Conservation (phyloP, 2,888 invertebrate species). For the Sminthurides aquaticus region DNA sequence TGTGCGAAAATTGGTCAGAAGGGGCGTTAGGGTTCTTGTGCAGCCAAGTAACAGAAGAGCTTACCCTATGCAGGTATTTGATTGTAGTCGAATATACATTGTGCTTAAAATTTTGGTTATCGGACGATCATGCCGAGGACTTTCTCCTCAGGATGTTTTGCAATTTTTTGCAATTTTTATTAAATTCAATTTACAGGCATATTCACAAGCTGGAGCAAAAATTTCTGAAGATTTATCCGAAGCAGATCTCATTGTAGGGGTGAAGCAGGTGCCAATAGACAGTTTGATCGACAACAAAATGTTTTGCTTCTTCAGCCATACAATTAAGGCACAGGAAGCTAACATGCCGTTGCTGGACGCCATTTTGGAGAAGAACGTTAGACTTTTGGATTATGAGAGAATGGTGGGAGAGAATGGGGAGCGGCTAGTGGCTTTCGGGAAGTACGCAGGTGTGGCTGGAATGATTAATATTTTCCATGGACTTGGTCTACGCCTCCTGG, state of each 20-base stretch:
- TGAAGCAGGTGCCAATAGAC: conserved; percentile 90
- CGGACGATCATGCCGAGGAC: no score
- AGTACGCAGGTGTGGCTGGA: conserved; percentile 96
- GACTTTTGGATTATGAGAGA: conserved; percentile 95
- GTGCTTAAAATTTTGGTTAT: background rate
- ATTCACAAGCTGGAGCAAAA: conserved; percentile 83
- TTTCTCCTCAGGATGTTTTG: no score
- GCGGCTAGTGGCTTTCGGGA: conserved; percentile 94
- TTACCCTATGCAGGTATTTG: conserved; percentile 80
- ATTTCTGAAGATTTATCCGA: conserved; percentile 94
- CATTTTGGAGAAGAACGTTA: conserved; percentile 90
- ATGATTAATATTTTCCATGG: conserved; percentile 99
- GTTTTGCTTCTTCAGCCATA: conserved; percentile 98
- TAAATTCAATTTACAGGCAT: conserved; percentile 56
- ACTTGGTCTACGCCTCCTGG: conserved; percentile 81
- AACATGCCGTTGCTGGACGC: conserved; percentile 97
- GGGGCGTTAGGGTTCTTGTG: conserved; percentile 89
- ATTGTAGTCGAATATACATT: background rate
- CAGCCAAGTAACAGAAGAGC: conserved; percentile 97
- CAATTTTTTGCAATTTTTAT: no score
- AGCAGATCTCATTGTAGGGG: conserved; percentile 92
- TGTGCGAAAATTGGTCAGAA: conserved; percentile 75
- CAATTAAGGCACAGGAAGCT: conserved; percentile 96
- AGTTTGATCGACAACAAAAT: conserved; percentile 90
- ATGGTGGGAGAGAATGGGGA: conserved; percentile 78